Evolutionary conservation across 2,888 invertebrate species (phyloP), one percentile per base, ranked within the genome.

Genomic region (Dicranocentrus wangi): DNA sequence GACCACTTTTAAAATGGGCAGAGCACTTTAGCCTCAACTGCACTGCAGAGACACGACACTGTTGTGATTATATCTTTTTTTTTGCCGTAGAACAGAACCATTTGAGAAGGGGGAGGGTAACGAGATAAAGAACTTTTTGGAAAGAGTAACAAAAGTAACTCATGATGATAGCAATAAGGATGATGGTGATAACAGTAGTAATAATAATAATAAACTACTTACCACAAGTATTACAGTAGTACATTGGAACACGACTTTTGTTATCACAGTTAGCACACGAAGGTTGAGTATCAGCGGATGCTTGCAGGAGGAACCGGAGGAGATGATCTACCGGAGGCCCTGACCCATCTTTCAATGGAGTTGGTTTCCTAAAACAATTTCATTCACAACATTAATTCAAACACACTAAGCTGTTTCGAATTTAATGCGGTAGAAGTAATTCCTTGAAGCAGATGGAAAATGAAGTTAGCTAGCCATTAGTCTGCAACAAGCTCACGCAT

Each of bases 211-310:
- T 47, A 78, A 69, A 53, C 69, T 43, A 60, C 88, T 88, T 89
- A 92, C 93, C 92, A 88, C 94, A 94, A 63, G 94, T 94, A 88
- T 93, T 93, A 90, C 94, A 94, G 90, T 93, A 93, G 88, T 91
- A 93, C 94, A 94, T 94, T 77, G 93, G 92, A 79, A 90, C 89
- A 83, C 91, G 90, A 87, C 92, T 92, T 87, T 93, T 93, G 83
- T 88, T 87, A 89, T 94, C 94, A 89, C 94, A 94, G 89, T 94
- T 94, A 82, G 93, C 93, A 89, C 94, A 94, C 5, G 92, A 91
- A 68, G 93, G 93, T 88, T 93, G 92, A 87, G 93, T 92, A 83
- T 93, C 92, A 87, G 93, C 92, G 0, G 93, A 92, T 71, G 93
- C 90, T 85, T 93, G 93, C 42, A 94, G 91, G 79, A 94, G 89